A percentile compares a stretch with the other conserved stretches of the same genome.
Evolutionary conservation across 2,113 vertebrate species (phyloP).

Genomic region (Sinocyclocheilus anophthalmus): DNA sequence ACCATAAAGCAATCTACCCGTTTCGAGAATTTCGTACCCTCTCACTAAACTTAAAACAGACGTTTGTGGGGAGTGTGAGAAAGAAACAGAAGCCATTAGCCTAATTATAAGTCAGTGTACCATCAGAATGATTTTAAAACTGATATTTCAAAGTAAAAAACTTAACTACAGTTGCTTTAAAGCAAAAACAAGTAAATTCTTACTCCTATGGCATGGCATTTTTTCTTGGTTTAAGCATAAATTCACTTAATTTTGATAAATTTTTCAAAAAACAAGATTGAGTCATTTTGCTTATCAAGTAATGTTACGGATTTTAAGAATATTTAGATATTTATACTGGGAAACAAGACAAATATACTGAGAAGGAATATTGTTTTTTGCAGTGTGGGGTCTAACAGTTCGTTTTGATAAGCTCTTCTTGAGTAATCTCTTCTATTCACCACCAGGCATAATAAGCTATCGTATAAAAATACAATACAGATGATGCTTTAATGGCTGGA

Average conservation of each 20-base stretch:
- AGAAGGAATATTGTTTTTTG: background rate
- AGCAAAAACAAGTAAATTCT: background rate
- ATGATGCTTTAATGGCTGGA: conserved; percentile 6
- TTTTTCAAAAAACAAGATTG: background rate
- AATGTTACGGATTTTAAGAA: too few species aligned
- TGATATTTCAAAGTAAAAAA: too few species aligned
- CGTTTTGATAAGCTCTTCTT: conserved; percentile 1
- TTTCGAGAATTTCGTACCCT: too few species aligned
- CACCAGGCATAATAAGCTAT: conserved; percentile 29
- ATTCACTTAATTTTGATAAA: background rate
- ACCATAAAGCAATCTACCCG: too few species aligned
- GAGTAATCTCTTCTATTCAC: background rate
- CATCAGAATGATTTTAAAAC: too few species aligned
- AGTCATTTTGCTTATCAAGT: too few species aligned
- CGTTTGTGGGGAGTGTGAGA: too few species aligned
- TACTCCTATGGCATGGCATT: background rate
- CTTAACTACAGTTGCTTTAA: too few species aligned
- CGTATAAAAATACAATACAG: background rate
- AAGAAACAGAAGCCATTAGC: too few species aligned
- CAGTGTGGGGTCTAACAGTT: background rate
- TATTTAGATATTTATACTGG: background rate
- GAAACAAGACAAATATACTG: background rate
- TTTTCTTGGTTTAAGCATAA: background rate
- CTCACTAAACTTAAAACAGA: too few species aligned
- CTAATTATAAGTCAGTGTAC: too few species aligned